phyloP scores from a whole-genome alignment of 2,797 vertebrate species.

The Austrolebias charrua region DNA sequence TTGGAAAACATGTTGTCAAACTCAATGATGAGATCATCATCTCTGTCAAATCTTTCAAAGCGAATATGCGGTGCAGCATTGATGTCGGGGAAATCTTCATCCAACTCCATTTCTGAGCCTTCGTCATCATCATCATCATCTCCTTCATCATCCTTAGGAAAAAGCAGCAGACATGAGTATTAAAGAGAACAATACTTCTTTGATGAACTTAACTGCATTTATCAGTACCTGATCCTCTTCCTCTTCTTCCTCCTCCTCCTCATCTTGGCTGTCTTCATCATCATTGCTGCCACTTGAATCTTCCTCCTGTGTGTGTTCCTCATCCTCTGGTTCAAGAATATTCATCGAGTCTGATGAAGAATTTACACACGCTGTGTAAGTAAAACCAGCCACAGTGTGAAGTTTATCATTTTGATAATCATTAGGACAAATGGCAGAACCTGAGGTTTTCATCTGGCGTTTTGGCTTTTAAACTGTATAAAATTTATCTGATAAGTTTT shows the following conservation, averaged over 20 bases:
- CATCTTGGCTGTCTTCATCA: conserved; percentile 95
- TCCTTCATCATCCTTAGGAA: conserved; percentile 89
- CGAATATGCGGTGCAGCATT: conserved; percentile 94
- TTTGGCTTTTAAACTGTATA: neutral
- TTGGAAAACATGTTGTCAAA: conserved; percentile 99
- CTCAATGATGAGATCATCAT: conserved; percentile 98
- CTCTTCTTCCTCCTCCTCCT: conserved; percentile 94
- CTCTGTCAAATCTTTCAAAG: conserved; percentile 93
- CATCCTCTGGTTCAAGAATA: conserved; percentile 94
- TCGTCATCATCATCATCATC: conserved; percentile 96
- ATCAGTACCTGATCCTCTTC: conserved; percentile 90
- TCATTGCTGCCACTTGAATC: conserved; percentile 96
- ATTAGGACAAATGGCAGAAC: neutral
- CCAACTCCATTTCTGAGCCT: conserved; percentile 96
- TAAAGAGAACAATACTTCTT: neutral
- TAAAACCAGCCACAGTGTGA: too few species aligned
- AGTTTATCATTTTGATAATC: neutral
- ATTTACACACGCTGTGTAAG: neutral
- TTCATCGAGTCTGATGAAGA: conserved; percentile 90
- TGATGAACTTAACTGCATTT: neutral
- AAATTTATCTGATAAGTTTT: neutral
- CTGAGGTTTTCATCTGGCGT: neutral
- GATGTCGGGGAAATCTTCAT: conserved; percentile 95
- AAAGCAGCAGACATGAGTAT: conserved; percentile 11
- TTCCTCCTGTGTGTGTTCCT: conserved; percentile 96